A percentile compares a stretch with the other conserved stretches of the same genome.
phyloP scores from a whole-genome alignment of 2,888 invertebrate genomes.

The Eupithecia exiguata region DNA sequence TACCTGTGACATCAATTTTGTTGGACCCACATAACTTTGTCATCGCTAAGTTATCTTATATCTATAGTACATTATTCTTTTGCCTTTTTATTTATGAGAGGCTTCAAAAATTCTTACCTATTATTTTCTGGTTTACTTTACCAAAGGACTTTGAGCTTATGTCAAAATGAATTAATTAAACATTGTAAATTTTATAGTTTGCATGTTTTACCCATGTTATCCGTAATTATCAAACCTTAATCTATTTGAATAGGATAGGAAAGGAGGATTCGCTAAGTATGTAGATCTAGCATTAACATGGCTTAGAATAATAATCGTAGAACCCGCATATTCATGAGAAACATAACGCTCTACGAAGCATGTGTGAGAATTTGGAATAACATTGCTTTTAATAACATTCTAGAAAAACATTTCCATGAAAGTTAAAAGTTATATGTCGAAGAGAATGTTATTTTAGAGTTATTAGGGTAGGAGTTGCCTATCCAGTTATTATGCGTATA shows the following conservation, averaged over 20 bases:
- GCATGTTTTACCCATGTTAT: slow-evolving; percentile 21
- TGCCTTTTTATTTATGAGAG: slow-evolving; percentile 21
- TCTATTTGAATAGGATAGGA: slow-evolving; percentile 41
- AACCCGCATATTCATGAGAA: slow-evolving; percentile 48
- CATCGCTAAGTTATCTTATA: slow-evolving; percentile 56
- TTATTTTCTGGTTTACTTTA: not conserved
- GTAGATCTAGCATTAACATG: slow-evolving; percentile 40
- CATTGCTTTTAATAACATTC: slow-evolving; percentile 26
- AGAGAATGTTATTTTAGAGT: not conserved
- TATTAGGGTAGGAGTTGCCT: not conserved
- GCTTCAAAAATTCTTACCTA: not conserved
- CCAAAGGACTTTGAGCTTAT: not conserved
- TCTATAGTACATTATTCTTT: slow-evolving; percentile 53
- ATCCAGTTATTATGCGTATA: not conserved
- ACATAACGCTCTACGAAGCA: slow-evolving; percentile 36
- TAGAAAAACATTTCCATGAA: slow-evolving; percentile 18
- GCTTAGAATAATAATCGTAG: slow-evolving; percentile 44
- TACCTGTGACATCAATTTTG: slow-evolving; percentile 65
- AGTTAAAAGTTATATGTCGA: not conserved
- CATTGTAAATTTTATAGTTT: not conserved
- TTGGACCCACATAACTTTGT: slow-evolving; percentile 70
- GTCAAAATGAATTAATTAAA: not conserved
- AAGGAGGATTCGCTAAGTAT: slow-evolving; percentile 13
- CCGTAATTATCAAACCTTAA: slow-evolving; percentile 37
- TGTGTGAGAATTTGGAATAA: slow-evolving; percentile 38